phyloP scores from a whole-genome alignment of 2,888 invertebrate genomes.

The Acleris laterana region DNA sequence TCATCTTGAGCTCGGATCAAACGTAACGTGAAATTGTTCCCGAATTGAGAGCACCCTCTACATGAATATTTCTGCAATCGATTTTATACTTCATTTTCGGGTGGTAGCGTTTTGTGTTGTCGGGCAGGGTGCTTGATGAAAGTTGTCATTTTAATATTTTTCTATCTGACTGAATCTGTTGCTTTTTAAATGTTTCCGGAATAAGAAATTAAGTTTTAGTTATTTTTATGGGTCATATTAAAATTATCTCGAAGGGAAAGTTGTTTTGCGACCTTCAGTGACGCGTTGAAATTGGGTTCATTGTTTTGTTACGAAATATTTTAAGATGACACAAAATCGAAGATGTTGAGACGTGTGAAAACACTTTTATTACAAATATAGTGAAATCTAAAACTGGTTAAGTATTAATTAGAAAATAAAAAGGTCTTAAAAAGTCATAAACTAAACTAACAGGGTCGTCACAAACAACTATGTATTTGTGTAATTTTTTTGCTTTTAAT shows the following conservation, averaged over 20 bases:
- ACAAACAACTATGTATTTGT: too few species aligned
- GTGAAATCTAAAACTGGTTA: too few species aligned
- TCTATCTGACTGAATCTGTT: constrained; percentile 28
- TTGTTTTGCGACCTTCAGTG: neutral
- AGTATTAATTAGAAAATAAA: too few species aligned
- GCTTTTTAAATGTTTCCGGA: constrained; percentile 28
- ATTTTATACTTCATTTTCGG: neutral
- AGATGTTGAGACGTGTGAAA: too few species aligned
- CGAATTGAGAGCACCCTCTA: constrained; percentile 31
- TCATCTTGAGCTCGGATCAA: constrained; percentile 33
- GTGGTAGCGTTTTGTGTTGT: neutral
- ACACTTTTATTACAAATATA: too few species aligned
- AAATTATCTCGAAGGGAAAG: constrained; percentile 2
- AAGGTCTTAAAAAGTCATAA: too few species aligned
- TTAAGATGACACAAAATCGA: neutral
- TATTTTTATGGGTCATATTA: constrained; percentile 19
- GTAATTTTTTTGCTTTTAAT: too few species aligned
- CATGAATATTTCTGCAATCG: neutral
- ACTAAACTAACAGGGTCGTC: too few species aligned
- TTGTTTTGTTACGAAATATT: neutral
- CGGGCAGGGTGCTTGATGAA: neutral
- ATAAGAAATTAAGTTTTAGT: constrained; percentile 22
- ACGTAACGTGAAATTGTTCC: constrained; percentile 37
- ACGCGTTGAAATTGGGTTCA: neutral
- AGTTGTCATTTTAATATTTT: constrained; percentile 35